Percentiles rank a stretch among this genome's conserved stretches.
Evolutionary conservation across 2,797 vertebrate species (phyloP).

Genomic region (Cirrhinus molitorella): DNA sequence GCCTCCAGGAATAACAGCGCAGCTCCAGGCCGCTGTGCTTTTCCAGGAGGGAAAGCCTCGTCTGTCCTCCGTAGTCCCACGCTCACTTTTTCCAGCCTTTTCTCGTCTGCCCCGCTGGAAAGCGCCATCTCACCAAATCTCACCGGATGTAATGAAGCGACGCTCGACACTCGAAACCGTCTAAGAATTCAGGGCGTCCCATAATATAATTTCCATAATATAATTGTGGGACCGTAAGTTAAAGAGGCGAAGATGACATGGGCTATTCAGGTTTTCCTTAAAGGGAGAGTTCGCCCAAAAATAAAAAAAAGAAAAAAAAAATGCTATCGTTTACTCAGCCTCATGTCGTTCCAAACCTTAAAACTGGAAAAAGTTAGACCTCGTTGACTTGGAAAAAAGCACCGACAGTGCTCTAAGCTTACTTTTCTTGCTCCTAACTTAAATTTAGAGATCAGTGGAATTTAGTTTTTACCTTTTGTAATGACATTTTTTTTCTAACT

Average conservation of each 20-base stretch:
- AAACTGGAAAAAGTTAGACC: background rate
- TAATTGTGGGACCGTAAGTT: conserved; percentile 15
- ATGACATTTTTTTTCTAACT: no score
- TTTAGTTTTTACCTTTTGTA: no score
- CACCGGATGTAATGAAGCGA: conserved; percentile 62
- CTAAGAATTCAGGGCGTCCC: conserved; percentile 53
- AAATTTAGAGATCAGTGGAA: no score
- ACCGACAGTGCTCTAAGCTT: no score
- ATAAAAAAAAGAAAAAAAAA: background rate
- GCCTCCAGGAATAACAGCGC: conserved; percentile 20
- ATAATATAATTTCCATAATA: conserved; percentile 37
- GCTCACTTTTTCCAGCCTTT: conserved; percentile 70
- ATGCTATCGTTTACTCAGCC: background rate
- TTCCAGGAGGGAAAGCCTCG: conserved; percentile 53
- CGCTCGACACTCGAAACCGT: conserved; percentile 51
- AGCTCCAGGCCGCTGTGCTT: conserved; percentile 12
- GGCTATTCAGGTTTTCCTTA: conserved; percentile 11
- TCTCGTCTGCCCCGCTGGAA: conserved; percentile 67
- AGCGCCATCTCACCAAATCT: conserved; percentile 67
- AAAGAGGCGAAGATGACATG: conserved; percentile 26
- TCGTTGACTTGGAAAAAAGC: background rate
- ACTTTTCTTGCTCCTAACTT: no score
- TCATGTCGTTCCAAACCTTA: background rate
- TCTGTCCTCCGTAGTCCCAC: conserved; percentile 12
- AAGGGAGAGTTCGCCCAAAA: background rate